Percentiles rank a stretch among this genome's conserved stretches.
Conservation (phyloP, 2,888 invertebrate species). For the Rhyacophila evoluta region DNA sequence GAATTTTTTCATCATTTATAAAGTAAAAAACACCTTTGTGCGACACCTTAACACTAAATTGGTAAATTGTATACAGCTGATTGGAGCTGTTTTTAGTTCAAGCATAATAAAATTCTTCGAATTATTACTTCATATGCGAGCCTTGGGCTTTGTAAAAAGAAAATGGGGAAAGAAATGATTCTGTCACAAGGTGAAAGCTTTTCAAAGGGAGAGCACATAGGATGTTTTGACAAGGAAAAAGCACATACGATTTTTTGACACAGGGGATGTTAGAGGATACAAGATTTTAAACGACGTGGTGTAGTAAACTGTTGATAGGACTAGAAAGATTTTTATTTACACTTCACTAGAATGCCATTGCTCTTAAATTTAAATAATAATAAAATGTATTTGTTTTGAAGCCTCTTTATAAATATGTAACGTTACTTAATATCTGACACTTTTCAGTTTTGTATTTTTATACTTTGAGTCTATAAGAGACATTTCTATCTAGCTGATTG, state of each 20-base stretch:
- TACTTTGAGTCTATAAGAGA: no score
- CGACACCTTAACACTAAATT: no score
- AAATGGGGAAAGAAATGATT: neutral
- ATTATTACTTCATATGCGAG: neutral
- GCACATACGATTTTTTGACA: neutral
- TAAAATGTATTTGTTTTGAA: no score
- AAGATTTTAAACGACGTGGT: neutral
- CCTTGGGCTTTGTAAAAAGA: neutral
- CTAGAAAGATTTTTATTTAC: neutral
- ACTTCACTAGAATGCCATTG: no score
- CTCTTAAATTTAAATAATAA: no score
- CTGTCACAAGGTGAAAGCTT: slow-evolving; percentile 14
- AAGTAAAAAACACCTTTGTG: no score
- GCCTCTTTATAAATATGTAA: no score
- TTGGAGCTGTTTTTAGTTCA: neutral
- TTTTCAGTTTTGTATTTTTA: no score
- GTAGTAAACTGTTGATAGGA: neutral
- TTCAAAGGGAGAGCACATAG: neutral
- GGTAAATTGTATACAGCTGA: neutral
- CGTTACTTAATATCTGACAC: no score
- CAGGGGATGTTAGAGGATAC: neutral
- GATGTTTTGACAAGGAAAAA: neutral
- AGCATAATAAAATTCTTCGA: neutral
- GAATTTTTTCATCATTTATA: no score
- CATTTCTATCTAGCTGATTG: no score